phyloP scores from a whole-genome alignment of 2,888 invertebrate genomes.

The Notodonta ziczac region DNA sequence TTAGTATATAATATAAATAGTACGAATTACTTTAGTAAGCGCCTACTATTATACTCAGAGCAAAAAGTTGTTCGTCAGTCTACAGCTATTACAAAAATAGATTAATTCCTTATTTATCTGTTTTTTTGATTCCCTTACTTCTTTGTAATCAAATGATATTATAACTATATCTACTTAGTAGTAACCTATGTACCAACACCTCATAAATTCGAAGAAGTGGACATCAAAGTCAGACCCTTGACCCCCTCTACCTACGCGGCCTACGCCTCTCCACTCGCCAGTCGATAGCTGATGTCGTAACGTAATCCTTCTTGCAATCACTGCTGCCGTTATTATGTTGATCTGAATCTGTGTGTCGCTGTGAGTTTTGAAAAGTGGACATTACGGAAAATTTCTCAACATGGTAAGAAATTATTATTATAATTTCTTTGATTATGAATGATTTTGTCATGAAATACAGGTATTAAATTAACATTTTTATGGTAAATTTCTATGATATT shows the following conservation, averaged over 20 bases:
- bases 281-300: slow-evolving; percentile 11
- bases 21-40: not conserved
- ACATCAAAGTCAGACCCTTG: slow-evolving; percentile 9
- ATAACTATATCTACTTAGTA: no score
- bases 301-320: slow-evolving; percentile 32
- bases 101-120: not conserved
- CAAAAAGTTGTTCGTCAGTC: not conserved
- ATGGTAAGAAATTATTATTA: no score
- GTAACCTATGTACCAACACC: no score
- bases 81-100: not conserved
- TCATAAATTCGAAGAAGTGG: slow-evolving; percentile 6
- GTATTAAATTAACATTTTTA: no score
- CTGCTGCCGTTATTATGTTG: slow-evolving; percentile 23
- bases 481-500: no score
- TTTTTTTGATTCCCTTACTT: not conserved
- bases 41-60: not conserved
- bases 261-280: not conserved
- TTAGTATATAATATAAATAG: no score
- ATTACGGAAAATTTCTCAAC: not conserved
- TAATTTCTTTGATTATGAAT: no score
- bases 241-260: not conserved
- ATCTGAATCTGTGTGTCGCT: slow-evolving; percentile 19
- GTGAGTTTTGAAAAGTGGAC: not conserved
- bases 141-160: no score
- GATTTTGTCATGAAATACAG: no score